Evolutionary conservation across 2,888 invertebrate genomes (phyloP).

Genomic region (Epirrhoe tristata): DNA sequence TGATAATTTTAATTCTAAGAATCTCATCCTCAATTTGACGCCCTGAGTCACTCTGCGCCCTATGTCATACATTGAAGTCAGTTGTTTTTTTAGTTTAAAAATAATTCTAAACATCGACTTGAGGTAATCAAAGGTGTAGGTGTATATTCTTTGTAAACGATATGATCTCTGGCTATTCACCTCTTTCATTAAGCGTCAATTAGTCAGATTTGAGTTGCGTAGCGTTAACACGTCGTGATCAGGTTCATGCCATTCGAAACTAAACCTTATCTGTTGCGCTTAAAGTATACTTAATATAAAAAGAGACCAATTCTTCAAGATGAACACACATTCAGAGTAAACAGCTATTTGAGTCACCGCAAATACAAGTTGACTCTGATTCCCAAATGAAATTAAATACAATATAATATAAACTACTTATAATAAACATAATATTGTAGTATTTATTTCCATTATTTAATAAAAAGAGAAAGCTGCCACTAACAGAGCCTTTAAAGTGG

Average conservation of each 20-base stretch:
- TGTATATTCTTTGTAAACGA: neutral
- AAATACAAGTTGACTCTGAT: slow-evolving; percentile 3
- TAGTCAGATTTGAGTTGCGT: slow-evolving; percentile 49
- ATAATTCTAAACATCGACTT: neutral
- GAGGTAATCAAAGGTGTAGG: too few species aligned
- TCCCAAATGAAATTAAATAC: neutral
- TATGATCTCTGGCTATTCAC: slow-evolving; percentile 51
- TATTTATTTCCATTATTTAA: too few species aligned
- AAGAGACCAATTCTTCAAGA: neutral
- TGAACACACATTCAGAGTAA: slow-evolving; percentile 1
- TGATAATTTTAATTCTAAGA: too few species aligned
- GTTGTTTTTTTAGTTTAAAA: too few species aligned
- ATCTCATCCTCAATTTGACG: too few species aligned
- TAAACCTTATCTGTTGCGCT: slow-evolving; percentile 1
- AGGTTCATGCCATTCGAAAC: slow-evolving; percentile 2
- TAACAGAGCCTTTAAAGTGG: too few species aligned
- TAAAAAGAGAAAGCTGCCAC: too few species aligned
- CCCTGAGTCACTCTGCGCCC: too few species aligned
- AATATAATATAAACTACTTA: too few species aligned
- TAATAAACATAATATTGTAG: too few species aligned
- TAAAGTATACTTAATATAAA: slow-evolving; percentile 11
- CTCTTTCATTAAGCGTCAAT: slow-evolving; percentile 56
- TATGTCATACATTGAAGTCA: too few species aligned
- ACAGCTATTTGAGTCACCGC: slow-evolving; percentile 10
- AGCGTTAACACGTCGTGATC: slow-evolving; percentile 7